A percentile compares a stretch with the other conserved stretches of the same genome.
Conservation (phyloP, 2,888 invertebrate species). For the Synanthedon vespiformis region DNA sequence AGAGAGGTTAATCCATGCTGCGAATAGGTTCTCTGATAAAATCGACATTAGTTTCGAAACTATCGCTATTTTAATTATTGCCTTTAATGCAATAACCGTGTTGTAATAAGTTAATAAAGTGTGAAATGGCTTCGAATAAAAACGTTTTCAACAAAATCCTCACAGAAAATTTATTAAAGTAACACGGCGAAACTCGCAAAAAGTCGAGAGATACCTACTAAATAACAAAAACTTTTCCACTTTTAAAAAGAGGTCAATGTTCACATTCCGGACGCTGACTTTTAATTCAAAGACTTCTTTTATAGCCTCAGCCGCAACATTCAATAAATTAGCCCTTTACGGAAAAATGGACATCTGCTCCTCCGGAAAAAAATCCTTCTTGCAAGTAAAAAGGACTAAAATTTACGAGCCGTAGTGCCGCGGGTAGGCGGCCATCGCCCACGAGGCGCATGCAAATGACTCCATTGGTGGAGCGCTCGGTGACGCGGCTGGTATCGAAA, state of each 20-base stretch:
- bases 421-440: slow-evolving; percentile 59
- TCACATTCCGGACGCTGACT: slow-evolving; percentile 37
- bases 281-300: slow-evolving; percentile 52
- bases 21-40: slow-evolving; percentile 54
- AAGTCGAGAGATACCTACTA: not conserved
- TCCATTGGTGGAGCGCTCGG: slow-evolving; percentile 43
- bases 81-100: too few relatives aligned
- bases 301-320: slow-evolving; percentile 50
- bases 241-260: slow-evolving; percentile 36
- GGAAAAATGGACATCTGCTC: slow-evolving; percentile 64
- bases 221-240: slow-evolving; percentile 17
- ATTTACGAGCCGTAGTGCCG: slow-evolving; percentile 64
- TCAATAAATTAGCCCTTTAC: slow-evolving; percentile 61
- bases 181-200: not conserved
- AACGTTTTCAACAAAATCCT: slow-evolving; percentile 11
- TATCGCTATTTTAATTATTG: slow-evolving; percentile 22
- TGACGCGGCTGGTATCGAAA: slow-evolving; percentile 39
- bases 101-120: too few relatives aligned
- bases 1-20: slow-evolving; percentile 34
- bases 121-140: slow-evolving; percentile 7
- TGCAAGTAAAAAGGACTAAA: slow-evolving; percentile 62
- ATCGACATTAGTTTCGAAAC: slow-evolving; percentile 52
- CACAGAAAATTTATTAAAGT: not conserved
- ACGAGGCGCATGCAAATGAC: slow-evolving; percentile 65
- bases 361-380: slow-evolving; percentile 50